Percentiles rank a stretch among this genome's conserved stretches.
These are phyloP conservation scores for Mycteria americana DNA, from an alignment of 2,797 vertebrate genomes.

Conservation along the genomic window DNA sequence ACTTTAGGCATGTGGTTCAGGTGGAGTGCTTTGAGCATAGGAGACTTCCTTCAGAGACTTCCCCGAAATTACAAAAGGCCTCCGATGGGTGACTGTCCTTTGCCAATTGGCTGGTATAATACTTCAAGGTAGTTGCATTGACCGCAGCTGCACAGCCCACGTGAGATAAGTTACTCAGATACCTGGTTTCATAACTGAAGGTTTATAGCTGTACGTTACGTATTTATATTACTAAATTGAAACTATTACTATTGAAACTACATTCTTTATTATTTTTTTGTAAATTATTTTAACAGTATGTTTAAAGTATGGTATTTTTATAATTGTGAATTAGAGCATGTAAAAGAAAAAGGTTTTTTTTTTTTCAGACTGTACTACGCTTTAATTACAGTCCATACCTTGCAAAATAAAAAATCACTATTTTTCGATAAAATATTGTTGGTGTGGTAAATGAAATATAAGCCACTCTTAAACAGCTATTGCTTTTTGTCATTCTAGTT, in stretches of 20 bases:
- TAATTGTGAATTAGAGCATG: background rate
- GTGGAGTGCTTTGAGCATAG: background rate
- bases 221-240: background rate
- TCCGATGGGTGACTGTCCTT: background rate
- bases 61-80: background rate
- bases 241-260: background rate
- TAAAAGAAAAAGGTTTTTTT: background rate
- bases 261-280: background rate
- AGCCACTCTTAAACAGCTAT: conserved; percentile 59
- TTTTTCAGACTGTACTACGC: background rate
- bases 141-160: background rate
- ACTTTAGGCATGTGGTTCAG: background rate
- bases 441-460: conserved; percentile 64
- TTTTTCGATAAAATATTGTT: conserved; percentile 18
- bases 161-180: background rate
- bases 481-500: conserved; percentile 48
- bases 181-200: background rate
- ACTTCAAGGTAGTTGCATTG: background rate
- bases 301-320: background rate
- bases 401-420: background rate
- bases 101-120: background rate
- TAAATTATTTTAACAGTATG: background rate
- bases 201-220: background rate
- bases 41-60: background rate
- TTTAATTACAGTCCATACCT: background rate